Evolutionary conservation across 2,113 vertebrate species (phyloP), one percentile per base, ranked within the genome.

Genomic region (Oreocharis arfaki): DNA sequence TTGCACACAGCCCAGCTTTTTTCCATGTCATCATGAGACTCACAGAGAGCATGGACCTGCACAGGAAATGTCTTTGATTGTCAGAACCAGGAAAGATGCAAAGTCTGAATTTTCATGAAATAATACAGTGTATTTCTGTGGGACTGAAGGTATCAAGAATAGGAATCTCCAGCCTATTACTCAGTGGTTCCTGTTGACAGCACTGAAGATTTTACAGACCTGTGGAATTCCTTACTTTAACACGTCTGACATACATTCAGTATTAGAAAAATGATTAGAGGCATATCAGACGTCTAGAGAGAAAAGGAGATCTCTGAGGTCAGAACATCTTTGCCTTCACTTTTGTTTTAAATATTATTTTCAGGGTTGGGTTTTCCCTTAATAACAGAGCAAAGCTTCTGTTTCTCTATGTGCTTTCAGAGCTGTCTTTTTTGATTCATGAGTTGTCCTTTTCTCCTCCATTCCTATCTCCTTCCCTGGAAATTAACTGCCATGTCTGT

Each of bases 341-440:
- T 89, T 94, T 89, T 68, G 20, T 81, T 95, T 93, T 44, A 49
- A 75, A 53, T 84, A 84, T 44, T 85, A 46, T 93, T 93, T 91
- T 87, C 67, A 44, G 77, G 13, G 9, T 59, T 84, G 50, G 7
- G 10, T 76, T 87, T 93, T 68, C 55, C 57, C 41, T 69, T 73
- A 93, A 60, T 57, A 85, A 73, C 35, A 90, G 37, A 76, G 11
- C 13, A 77, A 89, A 55, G 41, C 15, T 88, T 79, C 47, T 35
- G 9, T 35, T 76, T 65, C 71, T 83, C 42, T 63, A 82, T 70
- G 85, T 69, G 20, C 35, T 90, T 83, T 92, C n/a, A 69, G 63
- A 92, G 10, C 28, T 69, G 41, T 86, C 59, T 88, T 63, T 88
- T 84, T 59, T 5, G 9, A 80, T 83, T 50, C 6, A 8, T 46